These are phyloP conservation scores for Caenorhabditis remanei DNA, from an alignment of 1,140 invertebrate species.

Conservation along the genomic window DNA sequence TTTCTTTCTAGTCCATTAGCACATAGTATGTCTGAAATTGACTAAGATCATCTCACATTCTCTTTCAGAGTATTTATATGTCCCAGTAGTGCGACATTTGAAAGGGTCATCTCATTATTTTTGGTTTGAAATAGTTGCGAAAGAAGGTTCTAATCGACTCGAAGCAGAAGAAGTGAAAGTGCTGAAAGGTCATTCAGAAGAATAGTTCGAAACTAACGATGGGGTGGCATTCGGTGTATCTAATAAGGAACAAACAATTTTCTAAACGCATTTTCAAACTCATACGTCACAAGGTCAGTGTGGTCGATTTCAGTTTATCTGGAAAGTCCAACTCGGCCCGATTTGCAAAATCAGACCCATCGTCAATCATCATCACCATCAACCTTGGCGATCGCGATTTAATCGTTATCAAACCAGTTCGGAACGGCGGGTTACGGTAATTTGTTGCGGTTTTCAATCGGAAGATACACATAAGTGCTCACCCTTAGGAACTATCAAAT, in stretches of 20 bases:
- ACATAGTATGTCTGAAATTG: background rate
- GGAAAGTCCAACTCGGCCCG: background rate
- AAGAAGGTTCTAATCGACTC: slow-evolving; percentile 21
- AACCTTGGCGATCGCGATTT: background rate
- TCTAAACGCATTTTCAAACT: background rate
- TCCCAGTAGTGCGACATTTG: background rate
- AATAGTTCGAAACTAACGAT: background rate
- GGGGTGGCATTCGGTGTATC: background rate
- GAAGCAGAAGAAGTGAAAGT: background rate
- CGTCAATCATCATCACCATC: background rate
- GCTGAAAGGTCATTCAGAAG: slow-evolving; percentile 7
- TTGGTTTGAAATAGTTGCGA: background rate
- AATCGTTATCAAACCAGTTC: background rate
- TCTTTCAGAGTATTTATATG: background rate
- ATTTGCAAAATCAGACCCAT: background rate
- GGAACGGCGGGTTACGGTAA: background rate
- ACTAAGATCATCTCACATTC: background rate
- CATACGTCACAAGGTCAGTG: background rate
- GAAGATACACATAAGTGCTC: slow-evolving; percentile 6
- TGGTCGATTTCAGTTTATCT: background rate
- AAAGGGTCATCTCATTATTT: background rate
- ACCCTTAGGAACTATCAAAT: background rate
- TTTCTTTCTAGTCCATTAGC: too few species aligned
- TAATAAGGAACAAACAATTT: background rate
- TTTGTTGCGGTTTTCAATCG: background rate